phyloP scores from a whole-genome alignment of 2,888 invertebrate species.

The Ennomos quercinarius region DNA sequence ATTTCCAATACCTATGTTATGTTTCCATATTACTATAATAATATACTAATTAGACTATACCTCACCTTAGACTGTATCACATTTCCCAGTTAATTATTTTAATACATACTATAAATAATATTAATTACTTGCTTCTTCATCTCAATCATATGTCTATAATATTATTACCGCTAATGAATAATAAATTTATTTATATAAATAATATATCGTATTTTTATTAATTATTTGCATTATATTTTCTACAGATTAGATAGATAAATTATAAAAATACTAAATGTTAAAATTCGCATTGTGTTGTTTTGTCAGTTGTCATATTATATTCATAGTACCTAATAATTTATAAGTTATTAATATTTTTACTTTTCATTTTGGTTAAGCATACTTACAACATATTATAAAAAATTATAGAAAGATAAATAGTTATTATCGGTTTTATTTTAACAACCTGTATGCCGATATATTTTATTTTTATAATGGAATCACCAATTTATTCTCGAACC shows the following conservation, averaged over 20 bases:
- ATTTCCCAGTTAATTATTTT: constrained; percentile 18
- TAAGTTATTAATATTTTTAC: not conserved
- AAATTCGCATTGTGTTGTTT: constrained; percentile 13
- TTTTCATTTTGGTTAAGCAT: no score
- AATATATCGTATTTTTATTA: no score
- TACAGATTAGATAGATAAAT: constrained; percentile 40
- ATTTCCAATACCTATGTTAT: constrained; percentile 14
- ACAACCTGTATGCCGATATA: no score
- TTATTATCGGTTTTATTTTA: no score
- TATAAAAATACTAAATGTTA: constrained; percentile 18
- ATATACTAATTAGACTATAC: constrained; percentile 17
- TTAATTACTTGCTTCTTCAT: constrained; percentile 15
- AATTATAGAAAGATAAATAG: no score
- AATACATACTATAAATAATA: constrained; percentile 1
- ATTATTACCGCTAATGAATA: constrained; percentile 3
- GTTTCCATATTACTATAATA: constrained; percentile 15
- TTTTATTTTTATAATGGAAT: no score
- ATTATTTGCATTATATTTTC: no score
- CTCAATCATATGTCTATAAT: constrained; percentile 23
- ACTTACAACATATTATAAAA: no score
- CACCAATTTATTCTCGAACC: no score
- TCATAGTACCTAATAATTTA: not conserved
- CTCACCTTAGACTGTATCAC: constrained; percentile 14
- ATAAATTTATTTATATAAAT: not conserved
- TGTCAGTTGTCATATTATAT: constrained; percentile 24